Evolutionary conservation across 1,140 invertebrate genomes (phyloP), one percentile per base, ranked within the genome.

Genomic region (Diorhabda sublineata): DNA sequence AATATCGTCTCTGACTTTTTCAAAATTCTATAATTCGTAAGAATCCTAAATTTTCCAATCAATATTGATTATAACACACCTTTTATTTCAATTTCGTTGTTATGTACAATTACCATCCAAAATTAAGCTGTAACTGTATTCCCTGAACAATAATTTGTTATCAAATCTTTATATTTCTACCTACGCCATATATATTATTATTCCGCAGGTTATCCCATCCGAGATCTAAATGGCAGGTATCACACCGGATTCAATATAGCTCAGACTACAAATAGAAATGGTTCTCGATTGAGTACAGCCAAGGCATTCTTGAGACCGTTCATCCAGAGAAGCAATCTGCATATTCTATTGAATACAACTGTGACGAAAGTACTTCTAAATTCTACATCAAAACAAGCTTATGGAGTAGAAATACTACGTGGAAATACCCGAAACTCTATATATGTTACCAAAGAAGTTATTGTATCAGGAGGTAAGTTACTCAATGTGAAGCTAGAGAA

Each of bases 251-350:
- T 95, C 75, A 85, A 88, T 43, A 93, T 94, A 62, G 92, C 89
- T 3, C 96, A 94, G 84, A 96, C 89, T 43, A 97, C 94, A 0
- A 92, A 92, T 62, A 85, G 92, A 67, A 92, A 96, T 77, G 96
- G 96, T 2, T 93, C 92, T 0, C 86, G 96, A 3, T 87, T 95
- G 66, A 95, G 92, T 71, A 87, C 89, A 0, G 87, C 91, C 0
- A 85, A 90, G 60, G 94, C 92, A 0, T 98, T 94, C 81, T 83
- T 98, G 1, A 83, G 92, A 42, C 94, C 95, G 0, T 91, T 90
- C 9, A 85, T 87, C 73, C 83, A 89, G 57, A 84, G 93, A 11
- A 83, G 84, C 52, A 92, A 95, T 81, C 82, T 94, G 0, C 89
- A 93, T 75, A 86, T 94, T 44, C 84, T 93, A 82, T 81, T 93